A percentile compares a stretch with the other conserved stretches of the same genome.
Evolutionary conservation across 1,140 invertebrate genomes (phyloP).

Genomic region (Antheraea mylitta): DNA sequence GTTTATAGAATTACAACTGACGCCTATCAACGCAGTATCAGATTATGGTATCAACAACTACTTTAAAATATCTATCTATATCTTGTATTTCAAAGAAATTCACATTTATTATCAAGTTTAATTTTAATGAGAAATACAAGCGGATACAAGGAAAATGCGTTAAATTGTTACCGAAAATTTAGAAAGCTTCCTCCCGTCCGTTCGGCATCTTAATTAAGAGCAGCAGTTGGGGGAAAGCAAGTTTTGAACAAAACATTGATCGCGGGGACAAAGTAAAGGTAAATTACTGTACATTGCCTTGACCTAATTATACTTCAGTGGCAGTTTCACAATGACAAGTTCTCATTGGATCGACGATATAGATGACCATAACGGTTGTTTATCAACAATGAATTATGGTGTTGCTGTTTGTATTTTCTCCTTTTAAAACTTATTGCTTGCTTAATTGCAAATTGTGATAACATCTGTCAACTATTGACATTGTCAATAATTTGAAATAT

Average conservation of each 20-base stretch:
- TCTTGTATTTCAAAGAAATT: neutral
- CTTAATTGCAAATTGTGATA: too few species aligned
- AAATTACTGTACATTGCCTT: neutral
- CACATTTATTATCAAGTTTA: neutral
- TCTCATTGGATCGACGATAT: neutral
- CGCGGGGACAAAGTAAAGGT: conserved; percentile 2
- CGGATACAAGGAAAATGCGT: neutral
- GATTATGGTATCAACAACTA: too few species aligned
- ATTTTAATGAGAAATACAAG: neutral
- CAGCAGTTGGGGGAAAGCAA: neutral
- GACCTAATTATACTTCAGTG: neutral
- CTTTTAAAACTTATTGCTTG: too few species aligned
- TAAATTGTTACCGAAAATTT: neutral
- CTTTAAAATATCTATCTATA: too few species aligned
- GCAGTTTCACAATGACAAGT: neutral
- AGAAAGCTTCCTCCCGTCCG: neutral
- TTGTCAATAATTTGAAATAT: too few species aligned
- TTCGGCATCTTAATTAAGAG: conserved; percentile 15
- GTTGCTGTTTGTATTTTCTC: too few species aligned
- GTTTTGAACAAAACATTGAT: conserved; percentile 9
- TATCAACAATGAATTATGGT: too few species aligned
- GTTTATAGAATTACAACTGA: too few species aligned
- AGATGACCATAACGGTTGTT: neutral
- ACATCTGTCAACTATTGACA: too few species aligned
- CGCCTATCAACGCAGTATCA: too few species aligned